Evolutionary conservation across 2,888 invertebrate genomes (phyloP).

Genomic region (Carterocephalus palaemon): DNA sequence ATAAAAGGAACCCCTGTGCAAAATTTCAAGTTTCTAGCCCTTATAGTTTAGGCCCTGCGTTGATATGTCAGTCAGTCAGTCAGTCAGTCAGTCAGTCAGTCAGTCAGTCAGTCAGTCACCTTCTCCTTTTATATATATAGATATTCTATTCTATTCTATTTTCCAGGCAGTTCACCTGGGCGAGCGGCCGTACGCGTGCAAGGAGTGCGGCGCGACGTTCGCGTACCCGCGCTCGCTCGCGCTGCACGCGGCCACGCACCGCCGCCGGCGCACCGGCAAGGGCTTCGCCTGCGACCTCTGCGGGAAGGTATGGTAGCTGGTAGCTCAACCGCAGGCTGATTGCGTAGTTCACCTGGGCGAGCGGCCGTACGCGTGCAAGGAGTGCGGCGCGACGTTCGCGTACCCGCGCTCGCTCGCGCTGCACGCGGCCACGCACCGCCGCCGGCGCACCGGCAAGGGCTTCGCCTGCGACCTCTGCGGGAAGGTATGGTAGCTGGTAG

Average conservation of each 20-base stretch:
- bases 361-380: slow-evolving; percentile 76
- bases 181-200: slow-evolving; percentile 78
- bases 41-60: too few relatives aligned
- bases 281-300: slow-evolving; percentile 83
- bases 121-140: too few relatives aligned
- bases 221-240: slow-evolving; percentile 81
- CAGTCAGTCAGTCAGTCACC: too few relatives aligned
- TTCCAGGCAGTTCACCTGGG: slow-evolving; percentile 76
- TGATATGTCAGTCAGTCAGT: too few relatives aligned
- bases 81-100: too few relatives aligned
- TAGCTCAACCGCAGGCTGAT: too few relatives aligned
- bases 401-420: slow-evolving; percentile 80
- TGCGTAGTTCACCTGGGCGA: too few relatives aligned
- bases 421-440: slow-evolving; percentile 77
- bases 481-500: too few relatives aligned
- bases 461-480: slow-evolving; percentile 84
- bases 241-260: slow-evolving; percentile 76
- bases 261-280: slow-evolving; percentile 53
- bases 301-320: slow-evolving; percentile 81
- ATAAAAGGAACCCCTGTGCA: background rate
- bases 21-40: too few relatives aligned
- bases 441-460: slow-evolving; percentile 52
- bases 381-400: slow-evolving; percentile 80
- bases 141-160: too few relatives aligned
- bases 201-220: slow-evolving; percentile 79